Conservation (phyloP, 2,888 invertebrate genomes). For the Epinotia brunnichana region DNA sequence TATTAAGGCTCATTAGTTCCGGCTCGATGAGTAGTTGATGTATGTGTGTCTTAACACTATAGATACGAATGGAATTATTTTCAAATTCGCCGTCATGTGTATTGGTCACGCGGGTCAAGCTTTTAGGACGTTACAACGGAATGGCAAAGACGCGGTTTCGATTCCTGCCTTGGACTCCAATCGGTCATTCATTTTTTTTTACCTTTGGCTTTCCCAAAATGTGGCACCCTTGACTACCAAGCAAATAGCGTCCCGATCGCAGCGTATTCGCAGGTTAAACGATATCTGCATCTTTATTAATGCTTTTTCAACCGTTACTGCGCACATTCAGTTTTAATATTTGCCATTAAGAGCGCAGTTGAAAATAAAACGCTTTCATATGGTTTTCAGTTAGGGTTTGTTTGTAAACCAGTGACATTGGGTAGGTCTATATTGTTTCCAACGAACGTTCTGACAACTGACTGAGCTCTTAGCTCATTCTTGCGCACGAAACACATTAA, state of each 20-base stretch:
- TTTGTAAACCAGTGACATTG: not conserved
- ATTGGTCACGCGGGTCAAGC: too few relatives aligned
- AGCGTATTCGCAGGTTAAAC: constrained; percentile 32
- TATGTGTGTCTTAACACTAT: too few relatives aligned
- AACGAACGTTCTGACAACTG: too few relatives aligned
- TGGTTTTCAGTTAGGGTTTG: not conserved
- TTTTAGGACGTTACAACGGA: not conserved
- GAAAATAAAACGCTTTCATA: constrained; percentile 4
- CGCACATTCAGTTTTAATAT: constrained; percentile 29
- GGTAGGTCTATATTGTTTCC: not conserved
- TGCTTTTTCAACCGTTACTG: constrained; percentile 40
- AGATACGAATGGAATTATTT: too few relatives aligned
- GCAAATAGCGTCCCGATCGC: constrained; percentile 2
- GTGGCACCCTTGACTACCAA: constrained; percentile 21
- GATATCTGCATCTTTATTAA: constrained; percentile 43
- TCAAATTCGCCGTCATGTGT: too few relatives aligned
- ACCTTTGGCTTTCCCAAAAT: not conserved
- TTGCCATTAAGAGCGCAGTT: constrained; percentile 20
- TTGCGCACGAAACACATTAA: too few relatives aligned
- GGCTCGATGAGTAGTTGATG: too few relatives aligned
- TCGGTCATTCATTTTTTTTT: not conserved
- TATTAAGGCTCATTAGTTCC: too few relatives aligned
- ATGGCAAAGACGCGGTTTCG: not conserved
- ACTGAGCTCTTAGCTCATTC: too few relatives aligned
- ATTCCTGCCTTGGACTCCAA: not conserved